Evolutionary conservation across 2,888 invertebrate species (phyloP).

Genomic region (Sarcophaga carnaria): DNA sequence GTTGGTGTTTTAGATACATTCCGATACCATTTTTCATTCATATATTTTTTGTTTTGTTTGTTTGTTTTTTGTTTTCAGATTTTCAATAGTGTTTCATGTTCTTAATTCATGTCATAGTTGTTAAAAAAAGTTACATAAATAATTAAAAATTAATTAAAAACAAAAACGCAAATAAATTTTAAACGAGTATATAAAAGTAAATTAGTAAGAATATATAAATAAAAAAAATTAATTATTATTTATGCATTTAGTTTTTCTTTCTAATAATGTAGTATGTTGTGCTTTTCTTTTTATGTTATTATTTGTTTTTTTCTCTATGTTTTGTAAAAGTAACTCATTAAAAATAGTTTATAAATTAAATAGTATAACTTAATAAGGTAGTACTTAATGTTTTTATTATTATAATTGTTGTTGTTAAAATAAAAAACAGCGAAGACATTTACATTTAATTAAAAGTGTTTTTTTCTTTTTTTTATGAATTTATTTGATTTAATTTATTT

Average conservation of each 20-base stretch:
- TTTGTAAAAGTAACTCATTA: conserved; percentile 71
- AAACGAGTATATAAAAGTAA: conserved; percentile 10
- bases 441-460: conserved; percentile 68
- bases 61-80: conserved; percentile 43
- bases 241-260: conserved; percentile 50
- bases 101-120: conserved; percentile 62
- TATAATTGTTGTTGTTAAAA: conserved; percentile 74
- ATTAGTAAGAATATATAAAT: conserved; percentile 9
- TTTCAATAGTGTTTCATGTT: conserved; percentile 38
- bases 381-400: conserved; percentile 63
- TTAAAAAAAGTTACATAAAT: conserved; percentile 28
- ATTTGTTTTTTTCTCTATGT: conserved; percentile 54
- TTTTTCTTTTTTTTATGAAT: not conserved
- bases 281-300: conserved; percentile 41
- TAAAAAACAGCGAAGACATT: conserved; percentile 81
- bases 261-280: conserved; percentile 63
- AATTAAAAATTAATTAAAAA: conserved; percentile 32
- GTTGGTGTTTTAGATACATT: conserved; percentile 67
- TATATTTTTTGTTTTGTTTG: conserved; percentile 1
- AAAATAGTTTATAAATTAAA: conserved; percentile 70
- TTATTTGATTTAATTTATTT: conserved; percentile 4
- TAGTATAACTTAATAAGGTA: conserved; percentile 68
- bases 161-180: not conserved
- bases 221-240: conserved; percentile 51
- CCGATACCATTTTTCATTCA: conserved; percentile 63